A percentile compares a stretch with the other conserved stretches of the same genome.
These are phyloP conservation scores for Zaprionus obscuricornis DNA, from an alignment of 2,888 invertebrate species.

Conservation along the genomic window DNA sequence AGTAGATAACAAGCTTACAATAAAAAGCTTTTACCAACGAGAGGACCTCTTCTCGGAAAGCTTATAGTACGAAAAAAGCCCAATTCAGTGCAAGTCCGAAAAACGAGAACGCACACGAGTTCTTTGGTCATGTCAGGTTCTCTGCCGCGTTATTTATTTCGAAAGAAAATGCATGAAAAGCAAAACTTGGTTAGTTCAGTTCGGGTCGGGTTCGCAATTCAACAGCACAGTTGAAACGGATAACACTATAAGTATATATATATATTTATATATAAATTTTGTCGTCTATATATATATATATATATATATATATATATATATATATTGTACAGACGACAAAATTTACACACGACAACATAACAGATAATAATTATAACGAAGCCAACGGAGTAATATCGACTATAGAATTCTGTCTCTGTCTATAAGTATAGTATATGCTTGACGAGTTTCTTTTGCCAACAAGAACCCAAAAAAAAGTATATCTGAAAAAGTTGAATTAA, in stretches of 20 bases:
- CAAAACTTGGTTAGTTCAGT: constrained; percentile 80
- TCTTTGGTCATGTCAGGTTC: constrained; percentile 20
- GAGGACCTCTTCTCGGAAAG: constrained; percentile 45
- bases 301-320: neutral
- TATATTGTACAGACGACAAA: constrained; percentile 13
- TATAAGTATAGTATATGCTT: constrained; percentile 5
- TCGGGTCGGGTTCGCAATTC: constrained; percentile 83
- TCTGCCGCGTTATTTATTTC: constrained; percentile 21
- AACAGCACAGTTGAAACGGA: constrained; percentile 79
- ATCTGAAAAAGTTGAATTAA: too few relatives aligned
- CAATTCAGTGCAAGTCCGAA: constrained; percentile 35
- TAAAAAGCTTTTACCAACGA: constrained; percentile 41
- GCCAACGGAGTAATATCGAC: constrained; percentile 56
- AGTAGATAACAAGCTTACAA: constrained; percentile 49
- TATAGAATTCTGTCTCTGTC: constrained; percentile 22
- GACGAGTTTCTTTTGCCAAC: constrained; percentile 12
- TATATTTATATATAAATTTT: too few relatives aligned
- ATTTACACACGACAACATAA: constrained; percentile 23
- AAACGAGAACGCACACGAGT: constrained; percentile 58
- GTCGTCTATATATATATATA: too few relatives aligned
- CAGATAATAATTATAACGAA: constrained; percentile 35
- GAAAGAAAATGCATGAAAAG: constrained; percentile 72
- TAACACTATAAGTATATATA: constrained; percentile 21
- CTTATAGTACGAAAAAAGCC: constrained; percentile 62
- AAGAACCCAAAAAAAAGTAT: constrained; percentile 8